phyloP scores from a whole-genome alignment of 2,113 vertebrate genomes.

The Pogona vitticeps region DNA sequence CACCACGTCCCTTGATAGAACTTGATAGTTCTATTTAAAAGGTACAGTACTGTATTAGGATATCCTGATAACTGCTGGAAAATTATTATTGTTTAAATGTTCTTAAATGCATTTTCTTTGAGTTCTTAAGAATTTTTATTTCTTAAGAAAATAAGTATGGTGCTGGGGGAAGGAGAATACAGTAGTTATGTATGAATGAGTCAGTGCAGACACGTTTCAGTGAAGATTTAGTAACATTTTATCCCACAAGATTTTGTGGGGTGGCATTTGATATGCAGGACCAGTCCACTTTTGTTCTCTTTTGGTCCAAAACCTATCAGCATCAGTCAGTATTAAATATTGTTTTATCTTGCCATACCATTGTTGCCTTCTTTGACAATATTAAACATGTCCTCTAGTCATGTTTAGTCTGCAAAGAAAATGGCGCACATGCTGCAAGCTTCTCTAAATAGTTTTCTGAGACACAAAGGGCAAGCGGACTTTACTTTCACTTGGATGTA shows the following conservation, averaged over 20 bases:
- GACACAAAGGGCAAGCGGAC: not conserved
- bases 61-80: not conserved
- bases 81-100: not conserved
- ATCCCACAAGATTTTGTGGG: not conserved
- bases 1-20: too few relatives aligned
- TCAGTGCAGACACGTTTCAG: not conserved
- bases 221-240: slow-evolving; percentile 11
- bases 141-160: not conserved
- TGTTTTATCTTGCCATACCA: not conserved
- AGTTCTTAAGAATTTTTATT: not conserved
- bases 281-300: not conserved
- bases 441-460: not conserved
- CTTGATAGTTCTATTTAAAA: not conserved
- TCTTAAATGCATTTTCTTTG: not conserved
- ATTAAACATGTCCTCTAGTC: not conserved
- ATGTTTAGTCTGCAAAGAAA: too few relatives aligned
- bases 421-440: not conserved
- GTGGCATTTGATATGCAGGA: not conserved
- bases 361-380: not conserved
- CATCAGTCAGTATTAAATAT: not conserved
- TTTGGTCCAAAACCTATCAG: not conserved
- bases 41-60: not conserved
- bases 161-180: slow-evolving; percentile 3
- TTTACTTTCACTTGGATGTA: not conserved
- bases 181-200: not conserved